Evolutionary conservation across 2,888 invertebrate species (phyloP).

Genomic region (Allophyes oxyacanthae): DNA sequence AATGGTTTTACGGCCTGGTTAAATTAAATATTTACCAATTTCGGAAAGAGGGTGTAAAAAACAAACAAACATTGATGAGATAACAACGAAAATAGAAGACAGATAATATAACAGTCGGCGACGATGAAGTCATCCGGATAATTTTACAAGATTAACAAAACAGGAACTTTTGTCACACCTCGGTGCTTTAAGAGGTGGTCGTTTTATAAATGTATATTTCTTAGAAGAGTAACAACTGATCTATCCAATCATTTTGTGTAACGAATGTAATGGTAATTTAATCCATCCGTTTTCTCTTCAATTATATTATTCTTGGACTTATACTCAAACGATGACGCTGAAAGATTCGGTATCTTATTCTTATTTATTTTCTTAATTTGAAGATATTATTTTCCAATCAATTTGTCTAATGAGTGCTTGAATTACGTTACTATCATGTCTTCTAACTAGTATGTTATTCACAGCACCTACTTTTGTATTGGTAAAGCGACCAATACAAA

Average conservation of each 20-base stretch:
- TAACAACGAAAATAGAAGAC: constrained; percentile 71
- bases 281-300: constrained; percentile 17
- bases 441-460: constrained; percentile 17
- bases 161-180: constrained; percentile 61
- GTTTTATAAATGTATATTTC: constrained; percentile 55
- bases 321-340: not conserved
- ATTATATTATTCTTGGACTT: constrained; percentile 2
- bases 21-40: constrained; percentile 40
- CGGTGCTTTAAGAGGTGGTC: constrained; percentile 45
- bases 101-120: constrained; percentile 69
- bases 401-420: too few relatives aligned
- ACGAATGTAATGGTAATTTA: constrained; percentile 37
- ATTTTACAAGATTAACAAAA: constrained; percentile 66
- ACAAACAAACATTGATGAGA: constrained; percentile 65
- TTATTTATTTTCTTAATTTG: too few relatives aligned
- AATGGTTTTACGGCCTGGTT: constrained; percentile 33
- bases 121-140: constrained; percentile 66
- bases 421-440: too few relatives aligned
- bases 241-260: constrained; percentile 32
- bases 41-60: constrained; percentile 36
- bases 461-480: too few relatives aligned
- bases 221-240: constrained; percentile 44
- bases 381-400: too few relatives aligned
- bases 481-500: constrained; percentile 13
- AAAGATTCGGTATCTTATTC: too few relatives aligned